Base-by-base conservation (phyloP, 2,113 vertebrate species). In the Limnothrissa miodon region DNA sequence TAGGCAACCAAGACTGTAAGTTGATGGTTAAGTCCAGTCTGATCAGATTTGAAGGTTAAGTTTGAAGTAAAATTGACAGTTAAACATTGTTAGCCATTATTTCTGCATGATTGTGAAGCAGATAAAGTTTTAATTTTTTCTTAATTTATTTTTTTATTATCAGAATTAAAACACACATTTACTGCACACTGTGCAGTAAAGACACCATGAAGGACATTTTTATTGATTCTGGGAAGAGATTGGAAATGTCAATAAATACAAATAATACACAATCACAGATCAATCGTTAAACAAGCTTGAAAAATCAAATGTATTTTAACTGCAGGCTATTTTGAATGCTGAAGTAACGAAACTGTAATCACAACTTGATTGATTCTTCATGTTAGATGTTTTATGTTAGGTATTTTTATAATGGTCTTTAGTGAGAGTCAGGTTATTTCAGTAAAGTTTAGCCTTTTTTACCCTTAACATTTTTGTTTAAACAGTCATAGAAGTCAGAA, bases 171-270 rank as follows among this genome's bases (percentile, higher is more conserved):
- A 66, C 86, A 86, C 84, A 89, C 79, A 84, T 86, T 91, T 87
- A 86, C 78, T 56, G 78, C 90, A 92, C 87, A 84, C 87, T 78
- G 80, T 66, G 85, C 83, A 87, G 83, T 78, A 74, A 83, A 82
- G 81, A 85, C 83, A 87, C 84, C 51, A 45, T 89, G 89, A 74
- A 3, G 29, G 66, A 74, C 25, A 74, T 33, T 74, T 74, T 74
- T 74, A 74, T 74, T 74, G 29, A 74, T 74, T 74, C 33, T 17
- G 66, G 33, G 66, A 74, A 74, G 13, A 74, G 25, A 10, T 84
- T 59, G 39, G 45, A 78, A 84, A 86, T 82, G 29, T 78, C n/a
- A 45, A 81, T 11, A 84, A 81, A 45, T 85, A 81, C 25, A 81
- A 85, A 87, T 62, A 83, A 66, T 82, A 79, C 53, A 62, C 44